These are phyloP conservation scores for Drosophila trapezifrons DNA, from an alignment of 1,140 invertebrate genomes.

Conservation along the genomic window DNA sequence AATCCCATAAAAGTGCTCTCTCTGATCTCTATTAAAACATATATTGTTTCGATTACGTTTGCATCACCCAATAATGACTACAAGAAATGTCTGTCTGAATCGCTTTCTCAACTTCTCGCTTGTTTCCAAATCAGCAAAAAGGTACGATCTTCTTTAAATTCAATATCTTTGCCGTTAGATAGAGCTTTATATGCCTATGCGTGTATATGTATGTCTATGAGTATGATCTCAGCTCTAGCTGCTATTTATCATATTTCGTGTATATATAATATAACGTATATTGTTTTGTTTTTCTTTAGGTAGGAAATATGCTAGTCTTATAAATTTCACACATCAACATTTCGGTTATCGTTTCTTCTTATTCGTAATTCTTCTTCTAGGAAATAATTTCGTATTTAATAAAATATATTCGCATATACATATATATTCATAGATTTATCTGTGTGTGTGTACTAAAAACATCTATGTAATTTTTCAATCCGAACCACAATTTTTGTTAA, in stretches of 20 bases:
- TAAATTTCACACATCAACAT: conserved; percentile 84
- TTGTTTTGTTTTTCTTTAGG: conserved; percentile 59
- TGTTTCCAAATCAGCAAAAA: conserved; percentile 73
- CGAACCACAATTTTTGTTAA: conserved; percentile 67
- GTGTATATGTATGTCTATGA: conserved; percentile 54
- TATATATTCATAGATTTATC: conserved; percentile 50
- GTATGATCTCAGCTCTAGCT: conserved; percentile 67
- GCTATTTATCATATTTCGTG: conserved; percentile 58
- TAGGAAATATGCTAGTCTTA: conserved; percentile 84
- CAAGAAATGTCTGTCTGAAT: conserved; percentile 26
- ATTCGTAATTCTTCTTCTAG: conserved; percentile 29
- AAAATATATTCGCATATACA: conserved; percentile 65
- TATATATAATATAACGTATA: conserved; percentile 64
- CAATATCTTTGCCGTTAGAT: conserved; percentile 52
- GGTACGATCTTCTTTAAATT: conserved; percentile 76
- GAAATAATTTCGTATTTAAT: conserved; percentile 76
- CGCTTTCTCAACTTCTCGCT: conserved; percentile 24
- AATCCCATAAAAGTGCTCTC: conserved; percentile 73
- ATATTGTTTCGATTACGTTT: conserved; percentile 74
- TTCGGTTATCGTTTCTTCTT: conserved; percentile 64
- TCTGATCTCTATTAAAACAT: conserved; percentile 58
- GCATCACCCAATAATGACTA: conserved; percentile 62
- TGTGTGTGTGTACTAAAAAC: conserved; percentile 57
- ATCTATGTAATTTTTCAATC: conserved; percentile 71
- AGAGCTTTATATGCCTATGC: conserved; percentile 18